These are phyloP conservation scores for Clistopyga incitator DNA, from an alignment of 2,888 invertebrate species.

Conservation along the genomic window DNA sequence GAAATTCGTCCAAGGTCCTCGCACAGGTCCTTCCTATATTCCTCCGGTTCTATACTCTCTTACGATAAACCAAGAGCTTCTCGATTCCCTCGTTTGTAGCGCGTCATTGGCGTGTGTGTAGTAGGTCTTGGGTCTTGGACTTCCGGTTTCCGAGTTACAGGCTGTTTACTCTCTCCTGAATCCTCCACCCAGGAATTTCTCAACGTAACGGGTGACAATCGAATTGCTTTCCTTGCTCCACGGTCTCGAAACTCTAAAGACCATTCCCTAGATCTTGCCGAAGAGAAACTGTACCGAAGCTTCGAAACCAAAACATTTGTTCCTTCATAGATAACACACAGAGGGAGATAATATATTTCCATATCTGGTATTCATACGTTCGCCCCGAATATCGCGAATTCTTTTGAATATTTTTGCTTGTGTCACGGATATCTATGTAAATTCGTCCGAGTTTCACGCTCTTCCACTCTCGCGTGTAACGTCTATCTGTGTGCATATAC, in stretches of 20 bases:
- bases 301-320: slow-evolving; percentile 12
- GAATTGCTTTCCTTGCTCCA: neutral
- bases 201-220: slow-evolving; percentile 15
- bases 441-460: slow-evolving; percentile 51
- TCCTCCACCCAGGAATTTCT: slow-evolving; percentile 20
- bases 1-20: slow-evolving; percentile 59
- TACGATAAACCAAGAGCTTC: slow-evolving; percentile 34
- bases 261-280: neutral
- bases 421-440: slow-evolving; percentile 46
- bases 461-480: slow-evolving; percentile 14
- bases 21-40: slow-evolving; percentile 4
- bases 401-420: slow-evolving; percentile 50
- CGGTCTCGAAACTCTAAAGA: slow-evolving; percentile 7
- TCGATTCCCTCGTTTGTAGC: slow-evolving; percentile 22
- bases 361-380: slow-evolving; percentile 35
- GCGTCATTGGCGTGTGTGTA: neutral
- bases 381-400: slow-evolving; percentile 47
- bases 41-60: slow-evolving; percentile 7
- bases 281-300: neutral
- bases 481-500: neutral
- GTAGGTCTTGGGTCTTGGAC: slow-evolving; percentile 9
- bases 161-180: slow-evolving; percentile 28
- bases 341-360: slow-evolving; percentile 17
- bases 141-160: slow-evolving; percentile 48
- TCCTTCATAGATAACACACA: slow-evolving; percentile 1